Evolutionary conservation across 2,888 invertebrate species (phyloP).

Genomic region (Pimpla rufipes): DNA sequence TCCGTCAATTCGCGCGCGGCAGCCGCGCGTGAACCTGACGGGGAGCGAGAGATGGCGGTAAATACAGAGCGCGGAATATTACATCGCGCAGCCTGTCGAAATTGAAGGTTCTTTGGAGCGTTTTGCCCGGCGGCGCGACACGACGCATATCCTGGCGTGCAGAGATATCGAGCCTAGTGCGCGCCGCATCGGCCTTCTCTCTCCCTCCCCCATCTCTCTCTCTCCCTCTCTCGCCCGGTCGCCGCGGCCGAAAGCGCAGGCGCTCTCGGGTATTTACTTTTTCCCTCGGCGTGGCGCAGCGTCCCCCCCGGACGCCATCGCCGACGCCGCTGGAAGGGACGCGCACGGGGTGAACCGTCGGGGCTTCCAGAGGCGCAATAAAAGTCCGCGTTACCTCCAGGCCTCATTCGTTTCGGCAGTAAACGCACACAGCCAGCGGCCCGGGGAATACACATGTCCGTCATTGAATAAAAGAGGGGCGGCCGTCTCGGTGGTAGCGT

Average conservation of each 20-base stretch:
- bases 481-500: no score
- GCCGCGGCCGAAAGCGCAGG: conserved; percentile 1
- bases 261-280: conserved; percentile 41
- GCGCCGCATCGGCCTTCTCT: background rate
- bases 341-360: background rate
- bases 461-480: background rate
- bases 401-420: conserved; percentile 26
- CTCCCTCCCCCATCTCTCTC: background rate
- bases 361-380: conserved; percentile 23
- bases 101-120: background rate
- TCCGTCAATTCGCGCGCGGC: no score
- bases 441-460: background rate
- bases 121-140: conserved; percentile 4
- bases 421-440: background rate
- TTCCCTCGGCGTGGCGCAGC: background rate
- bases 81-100: background rate
- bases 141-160: background rate
- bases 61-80: conserved; percentile 8
- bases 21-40: no score
- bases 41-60: background rate
- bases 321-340: background rate
- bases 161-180: conserved; percentile 8
- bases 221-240: background rate
- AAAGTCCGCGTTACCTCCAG: conserved; percentile 18
- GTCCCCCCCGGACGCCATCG: background rate